Evolutionary conservation across 1,140 invertebrate genomes (phyloP).

Genomic region (Papilio aristodemus): DNA sequence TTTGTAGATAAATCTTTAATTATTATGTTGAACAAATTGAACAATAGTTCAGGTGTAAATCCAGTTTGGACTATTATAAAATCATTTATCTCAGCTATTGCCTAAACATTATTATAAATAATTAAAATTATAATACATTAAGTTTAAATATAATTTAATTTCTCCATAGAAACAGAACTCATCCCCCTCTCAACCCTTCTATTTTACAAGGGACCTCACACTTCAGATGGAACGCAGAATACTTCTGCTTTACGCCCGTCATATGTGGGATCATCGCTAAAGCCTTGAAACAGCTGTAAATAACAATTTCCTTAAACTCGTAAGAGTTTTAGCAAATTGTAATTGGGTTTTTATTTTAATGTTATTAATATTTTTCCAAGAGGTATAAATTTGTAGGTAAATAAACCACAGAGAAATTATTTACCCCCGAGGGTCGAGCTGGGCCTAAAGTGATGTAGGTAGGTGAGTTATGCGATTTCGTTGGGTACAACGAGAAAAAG

Average conservation of each 20-base stretch:
- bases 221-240: too few relatives aligned
- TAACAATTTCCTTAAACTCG: too few relatives aligned
- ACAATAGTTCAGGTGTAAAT: constrained; percentile 21
- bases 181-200: too few relatives aligned
- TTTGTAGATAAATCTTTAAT: constrained; percentile 29
- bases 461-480: constrained; percentile 38
- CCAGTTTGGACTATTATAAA: constrained; percentile 14
- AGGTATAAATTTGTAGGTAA: constrained; percentile 27
- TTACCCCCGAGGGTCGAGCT: constrained; percentile 34
- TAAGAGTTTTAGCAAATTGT: too few relatives aligned
- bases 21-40: constrained; percentile 30
- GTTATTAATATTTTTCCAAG: constrained; percentile 12
- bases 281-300: too few relatives aligned
- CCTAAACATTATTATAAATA: background rate
- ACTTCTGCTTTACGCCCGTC: too few relatives aligned
- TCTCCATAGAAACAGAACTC: background rate
- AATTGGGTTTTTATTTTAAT: too few relatives aligned
- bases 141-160: background rate
- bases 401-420: constrained; percentile 41
- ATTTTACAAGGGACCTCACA: too few relatives aligned
- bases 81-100: background rate
- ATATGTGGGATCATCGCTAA: too few relatives aligned
- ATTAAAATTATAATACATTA: background rate
- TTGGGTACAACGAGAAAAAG: constrained; percentile 37
- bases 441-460: constrained; percentile 40